Base-by-base conservation (phyloP, 2,888 invertebrate species). In the Caradrina clavipalpis region DNA sequence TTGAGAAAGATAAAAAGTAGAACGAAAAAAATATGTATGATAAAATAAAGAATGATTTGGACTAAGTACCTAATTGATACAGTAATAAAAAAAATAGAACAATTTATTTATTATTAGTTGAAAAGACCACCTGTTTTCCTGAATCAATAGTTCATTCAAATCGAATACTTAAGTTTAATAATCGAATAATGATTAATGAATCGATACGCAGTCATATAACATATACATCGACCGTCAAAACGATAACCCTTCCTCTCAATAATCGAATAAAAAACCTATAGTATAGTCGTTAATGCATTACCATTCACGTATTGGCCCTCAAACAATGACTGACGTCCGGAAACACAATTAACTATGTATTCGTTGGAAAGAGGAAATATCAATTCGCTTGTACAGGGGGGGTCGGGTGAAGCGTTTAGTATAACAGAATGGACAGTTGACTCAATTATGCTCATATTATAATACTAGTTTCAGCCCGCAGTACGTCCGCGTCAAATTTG, bases 281-380 rank as follows among this genome's bases (percentile, higher is more conserved):
- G 64, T 47, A 61, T 66, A 39, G 67, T 74, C 47, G 66, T 66
- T 84, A 83, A 86, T 85, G 83, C 81, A 86, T 84, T 78, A 82
- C 80, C 86, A 86, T 89, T 86, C 87, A 84, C 81, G 83, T 87
- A 92, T 91, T 88, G 90, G 82, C 88, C 86, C 91, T 88, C 89
- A 92, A 92, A 93, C 94, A 93, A 94, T 94, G 92, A 95, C 81
- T 92, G 94, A 92, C 94, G 89, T 90, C 93, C 94, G 95, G 95
- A 95, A 94, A 90, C 88, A 90, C 93, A 95, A 95, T 95, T 95
- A 95, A 93, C 92, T 91, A 92, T 93, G 92, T 93, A 94, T 93
- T 89, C 89, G 90, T 89, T 91, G 91, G 93, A 91, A 94, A 95
- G 93, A 95, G 95, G 95, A 95, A 95, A 95, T 95, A 95, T 95